phyloP scores from a whole-genome alignment of 1,140 invertebrate genomes.

The Drosophila subpulchrella region DNA sequence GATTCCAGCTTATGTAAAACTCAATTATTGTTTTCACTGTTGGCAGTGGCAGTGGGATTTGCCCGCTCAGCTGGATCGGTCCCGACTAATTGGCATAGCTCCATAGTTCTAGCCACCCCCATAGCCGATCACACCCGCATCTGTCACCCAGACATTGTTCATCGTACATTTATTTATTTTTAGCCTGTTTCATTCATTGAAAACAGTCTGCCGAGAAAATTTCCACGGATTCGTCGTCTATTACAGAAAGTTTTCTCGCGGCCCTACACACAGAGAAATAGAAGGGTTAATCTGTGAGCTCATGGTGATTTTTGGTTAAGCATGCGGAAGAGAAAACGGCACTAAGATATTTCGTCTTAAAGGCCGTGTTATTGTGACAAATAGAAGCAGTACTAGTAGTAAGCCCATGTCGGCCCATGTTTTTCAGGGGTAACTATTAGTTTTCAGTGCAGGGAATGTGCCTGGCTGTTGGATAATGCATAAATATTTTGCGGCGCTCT shows the following conservation, averaged over 20 bases:
- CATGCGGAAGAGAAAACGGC: no score
- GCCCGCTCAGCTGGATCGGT: conserved; percentile 38
- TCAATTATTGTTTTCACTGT: conserved; percentile 30
- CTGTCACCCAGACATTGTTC: conserved; percentile 51
- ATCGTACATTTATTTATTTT: conserved; percentile 50
- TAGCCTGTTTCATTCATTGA: conserved; percentile 49
- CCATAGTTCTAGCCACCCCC: conserved; percentile 45
- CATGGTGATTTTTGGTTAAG: no score
- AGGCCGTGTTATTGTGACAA: no score
- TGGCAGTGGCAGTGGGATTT: conserved; percentile 18
- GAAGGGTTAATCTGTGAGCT: neutral
- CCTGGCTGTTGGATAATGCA: conserved; percentile 29
- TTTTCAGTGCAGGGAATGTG: conserved; percentile 15
- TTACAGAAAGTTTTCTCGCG: conserved; percentile 34
- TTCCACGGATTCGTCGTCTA: conserved; percentile 31
- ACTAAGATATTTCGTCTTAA: no score
- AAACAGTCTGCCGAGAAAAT: conserved; percentile 32
- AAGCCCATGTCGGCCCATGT: no score
- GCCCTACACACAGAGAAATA: neutral
- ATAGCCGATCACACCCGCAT: conserved; percentile 41
- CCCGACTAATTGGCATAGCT: conserved; percentile 47
- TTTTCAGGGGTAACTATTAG: neutral
- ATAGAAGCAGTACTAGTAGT: no score
- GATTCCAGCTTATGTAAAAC: conserved; percentile 47
- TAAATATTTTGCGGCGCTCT: conserved; percentile 35